Evolutionary conservation across 2,113 vertebrate genomes (phyloP), one percentile per base, ranked within the genome.

Genomic region (Catharus minimus): DNA sequence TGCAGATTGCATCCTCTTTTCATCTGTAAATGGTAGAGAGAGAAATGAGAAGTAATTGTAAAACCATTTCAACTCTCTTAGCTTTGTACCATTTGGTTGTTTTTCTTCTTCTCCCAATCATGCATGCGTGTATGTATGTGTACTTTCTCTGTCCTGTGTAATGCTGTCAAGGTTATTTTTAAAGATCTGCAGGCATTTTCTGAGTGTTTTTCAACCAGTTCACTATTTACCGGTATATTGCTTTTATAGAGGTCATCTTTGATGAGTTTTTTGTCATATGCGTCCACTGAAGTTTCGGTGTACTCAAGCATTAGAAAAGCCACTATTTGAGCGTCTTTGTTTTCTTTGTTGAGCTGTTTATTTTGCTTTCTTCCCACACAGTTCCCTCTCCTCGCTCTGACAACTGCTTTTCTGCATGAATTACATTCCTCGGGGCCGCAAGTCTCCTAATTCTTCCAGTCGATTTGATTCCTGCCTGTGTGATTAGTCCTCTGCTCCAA

Each of bases 281-380:
- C 73, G n/a, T 77, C 91, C 92, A 95, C 94, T 97, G 96, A 96
- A 97, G 96, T 96, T 96, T 97, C 94, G 90, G 96, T 95, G 93
- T 96, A 97, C 95, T 98, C 95, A 96, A 96, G 96, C 95, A 95
- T 94, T 95, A 96, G 97, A 96, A 97, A 97, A 96, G 96, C 95
- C 96, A 92, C 96, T 94, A 91, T 97, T 97, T 92, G 95, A 92
- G 92, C 0, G 76, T 92, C 96, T 98, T 98, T 98, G 97, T 97
- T 97, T 97, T 97, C 98, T 97, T 98, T 98, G 97, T 98, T 95
- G 95, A 96, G 95, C 97, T 98, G 97, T 98, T 98, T 98, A 97
- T 97, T 97, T 98, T 97, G 96, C 96, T 98, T 97, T 97, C 97
- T 98, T 98, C 98, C 97, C 96, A 97, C 89, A 94, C 95, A 92